A percentile compares a stretch with the other conserved stretches of the same genome.
These are phyloP conservation scores for Tadarida brasiliensis DNA, from an alignment of 2,797 vertebrate species.

Conservation along the genomic window DNA sequence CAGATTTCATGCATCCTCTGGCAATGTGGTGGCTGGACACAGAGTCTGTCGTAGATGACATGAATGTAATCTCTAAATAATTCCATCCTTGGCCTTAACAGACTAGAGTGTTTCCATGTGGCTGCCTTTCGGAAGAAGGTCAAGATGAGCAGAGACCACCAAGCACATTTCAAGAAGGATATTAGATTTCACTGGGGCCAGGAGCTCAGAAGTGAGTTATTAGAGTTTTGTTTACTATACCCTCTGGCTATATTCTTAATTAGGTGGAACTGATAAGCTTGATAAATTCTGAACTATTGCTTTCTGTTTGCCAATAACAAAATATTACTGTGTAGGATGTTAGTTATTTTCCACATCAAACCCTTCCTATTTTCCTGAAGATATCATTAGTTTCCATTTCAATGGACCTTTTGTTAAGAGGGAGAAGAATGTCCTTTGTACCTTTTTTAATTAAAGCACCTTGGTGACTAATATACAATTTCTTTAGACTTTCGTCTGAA, in stretches of 20 bases:
- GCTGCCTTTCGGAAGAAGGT: constrained; percentile 73
- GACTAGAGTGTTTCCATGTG: constrained; percentile 63
- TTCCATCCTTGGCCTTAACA: constrained; percentile 74
- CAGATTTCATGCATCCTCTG: constrained; percentile 84
- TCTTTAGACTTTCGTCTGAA: constrained; percentile 54
- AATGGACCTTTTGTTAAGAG: constrained; percentile 76
- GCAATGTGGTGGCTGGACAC: constrained; percentile 78
- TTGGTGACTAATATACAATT: constrained; percentile 56
- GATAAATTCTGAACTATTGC: constrained; percentile 86
- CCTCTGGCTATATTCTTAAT: constrained; percentile 85
- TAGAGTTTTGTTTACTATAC: constrained; percentile 82
- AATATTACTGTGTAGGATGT: constrained; percentile 80
- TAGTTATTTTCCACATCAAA: constrained; percentile 79
- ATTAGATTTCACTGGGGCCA: constrained; percentile 81
- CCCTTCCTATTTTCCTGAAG: constrained; percentile 80
- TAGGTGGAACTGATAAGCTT: constrained; percentile 87
- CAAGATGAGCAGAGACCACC: constrained; percentile 80
- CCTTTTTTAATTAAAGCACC: constrained; percentile 77
- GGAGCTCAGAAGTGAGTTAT: constrained; percentile 82
- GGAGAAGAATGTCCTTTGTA: constrained; percentile 69
- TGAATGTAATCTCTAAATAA: constrained; percentile 82
- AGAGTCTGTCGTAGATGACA: constrained; percentile 11
- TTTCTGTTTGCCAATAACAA: constrained; percentile 87
- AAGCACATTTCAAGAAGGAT: constrained; percentile 75
- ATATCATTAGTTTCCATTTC: constrained; percentile 80